A percentile compares a stretch with the other conserved stretches of the same genome.
phyloP scores from a whole-genome alignment of 2,113 vertebrate species.

The Calidris pygmaea region DNA sequence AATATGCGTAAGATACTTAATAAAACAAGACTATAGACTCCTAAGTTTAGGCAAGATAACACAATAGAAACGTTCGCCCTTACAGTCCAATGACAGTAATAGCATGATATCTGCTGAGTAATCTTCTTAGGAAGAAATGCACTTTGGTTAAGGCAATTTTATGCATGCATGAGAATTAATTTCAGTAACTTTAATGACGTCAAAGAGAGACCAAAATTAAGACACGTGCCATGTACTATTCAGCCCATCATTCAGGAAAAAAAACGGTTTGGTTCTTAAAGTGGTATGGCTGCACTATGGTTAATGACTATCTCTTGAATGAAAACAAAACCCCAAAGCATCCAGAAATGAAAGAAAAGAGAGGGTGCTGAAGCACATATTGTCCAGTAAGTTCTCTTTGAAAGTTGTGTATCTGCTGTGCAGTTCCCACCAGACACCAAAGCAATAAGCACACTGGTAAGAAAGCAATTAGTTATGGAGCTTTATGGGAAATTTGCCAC shows the following conservation, averaged over 20 bases:
- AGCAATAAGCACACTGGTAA: neutral
- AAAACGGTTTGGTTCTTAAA: neutral
- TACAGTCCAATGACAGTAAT: neutral
- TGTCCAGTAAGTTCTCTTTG: neutral
- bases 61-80: neutral
- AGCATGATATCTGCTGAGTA: neutral
- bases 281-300: neutral
- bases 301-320: neutral
- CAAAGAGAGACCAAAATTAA: conserved; percentile 21
- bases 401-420: neutral
- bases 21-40: neutral
- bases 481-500: neutral
- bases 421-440: neutral
- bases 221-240: neutral
- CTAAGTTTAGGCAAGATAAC: neutral
- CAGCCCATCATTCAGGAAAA: conserved; percentile 16
- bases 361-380: neutral
- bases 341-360: neutral
- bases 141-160: neutral
- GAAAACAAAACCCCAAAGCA: neutral
- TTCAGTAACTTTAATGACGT: neutral
- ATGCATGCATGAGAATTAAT: neutral
- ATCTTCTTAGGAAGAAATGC: neutral
- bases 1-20: neutral
- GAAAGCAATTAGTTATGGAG: neutral